These are phyloP conservation scores for Petrosia ficiformis DNA, from an alignment of 37 sponge, comb jelly and placozoan genomes.

Conservation along the genomic window DNA sequence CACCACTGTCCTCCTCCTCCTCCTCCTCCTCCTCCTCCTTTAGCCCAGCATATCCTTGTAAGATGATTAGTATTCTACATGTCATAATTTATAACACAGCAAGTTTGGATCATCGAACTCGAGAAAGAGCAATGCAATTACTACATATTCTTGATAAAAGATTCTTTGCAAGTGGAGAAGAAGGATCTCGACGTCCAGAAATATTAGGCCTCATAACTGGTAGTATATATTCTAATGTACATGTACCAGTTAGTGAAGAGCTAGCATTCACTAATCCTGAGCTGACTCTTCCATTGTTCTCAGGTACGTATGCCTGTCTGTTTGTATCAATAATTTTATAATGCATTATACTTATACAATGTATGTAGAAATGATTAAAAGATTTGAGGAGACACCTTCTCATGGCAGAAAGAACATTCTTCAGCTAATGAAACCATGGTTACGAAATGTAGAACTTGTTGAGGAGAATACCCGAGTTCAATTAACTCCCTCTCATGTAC, in stretches of 20 bases:
- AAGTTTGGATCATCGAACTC: constrained; percentile 53
- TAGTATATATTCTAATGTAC: constrained; percentile 64
- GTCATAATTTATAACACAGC: constrained; percentile 83
- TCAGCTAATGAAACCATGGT: constrained; percentile 87
- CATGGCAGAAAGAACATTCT: constrained; percentile 68
- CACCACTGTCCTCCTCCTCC: too few relatives aligned
- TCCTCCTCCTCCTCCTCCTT: too few relatives aligned
- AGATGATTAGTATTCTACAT: constrained; percentile 77
- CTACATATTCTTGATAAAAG: constrained; percentile 80
- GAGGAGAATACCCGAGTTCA: constrained; percentile 20
- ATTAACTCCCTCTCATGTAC: not conserved
- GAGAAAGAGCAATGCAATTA: constrained; percentile 79
- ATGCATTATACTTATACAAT: not conserved
- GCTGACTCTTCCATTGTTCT: constrained; percentile 87
- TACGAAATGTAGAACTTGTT: constrained; percentile 81
- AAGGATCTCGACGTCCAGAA: constrained; percentile 29
- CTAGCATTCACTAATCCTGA: constrained; percentile 85
- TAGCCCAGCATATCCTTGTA: constrained; percentile 79
- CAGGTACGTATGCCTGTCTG: constrained; percentile 52
- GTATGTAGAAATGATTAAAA: constrained; percentile 61
- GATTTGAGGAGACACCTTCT: constrained; percentile 63
- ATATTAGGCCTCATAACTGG: constrained; percentile 38
- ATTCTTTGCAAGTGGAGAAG: constrained; percentile 13
- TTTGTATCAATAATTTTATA: not conserved
- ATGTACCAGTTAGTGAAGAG: constrained; percentile 55